Evolutionary conservation across 2,888 invertebrate species (phyloP), one percentile per base, ranked within the genome.

Genomic region (Chrysomela aeneicollis): DNA sequence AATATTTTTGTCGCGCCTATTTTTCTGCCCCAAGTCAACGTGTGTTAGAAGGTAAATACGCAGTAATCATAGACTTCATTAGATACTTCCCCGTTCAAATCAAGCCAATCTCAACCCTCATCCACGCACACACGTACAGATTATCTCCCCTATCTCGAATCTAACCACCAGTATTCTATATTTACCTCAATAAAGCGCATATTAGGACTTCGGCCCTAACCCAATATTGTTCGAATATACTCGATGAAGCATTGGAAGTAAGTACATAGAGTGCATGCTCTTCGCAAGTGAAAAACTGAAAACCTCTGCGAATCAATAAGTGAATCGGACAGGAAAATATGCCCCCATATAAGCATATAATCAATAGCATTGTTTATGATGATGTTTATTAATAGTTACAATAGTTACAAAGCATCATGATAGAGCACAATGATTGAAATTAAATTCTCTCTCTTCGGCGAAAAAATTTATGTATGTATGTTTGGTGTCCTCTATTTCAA

Each of bases 31-130:
- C 71, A 72, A 76, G 74, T 74, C 74, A 72, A 76, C 73, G 74
- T 71, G 71, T 77, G 77, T 78, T 80, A 78, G 79, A 79, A 80
- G 77, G 80, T 81, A 80, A 81, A 81, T 81, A 81, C 77, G 74
- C 71, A 74, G 79, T 77, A 79, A 80, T 79, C 80, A 80, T 79
- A 78, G 77, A 81, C 79, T 81, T 81, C 80, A 81, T 81, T 81
- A 81, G 80, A 77, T 73, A 70, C 75, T 73, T 70, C 77, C 78
- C 75, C 70, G 73, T 70, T 64, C 70, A 66, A 71, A 72, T 69
- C 69, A 71, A 73, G 72, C 75, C 74, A 73, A 69, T 71, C 69
- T 65, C 66, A 65, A 70, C 66, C 66, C 70, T 66, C 66, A 67
- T 68, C 59, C 64, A 62, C 62, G 69, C 66, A 70, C 66, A 70